Percentiles rank a stretch among this genome's conserved stretches.
Conservation (phyloP, 2,113 vertebrate genomes). For the Sorex araneus region DNA sequence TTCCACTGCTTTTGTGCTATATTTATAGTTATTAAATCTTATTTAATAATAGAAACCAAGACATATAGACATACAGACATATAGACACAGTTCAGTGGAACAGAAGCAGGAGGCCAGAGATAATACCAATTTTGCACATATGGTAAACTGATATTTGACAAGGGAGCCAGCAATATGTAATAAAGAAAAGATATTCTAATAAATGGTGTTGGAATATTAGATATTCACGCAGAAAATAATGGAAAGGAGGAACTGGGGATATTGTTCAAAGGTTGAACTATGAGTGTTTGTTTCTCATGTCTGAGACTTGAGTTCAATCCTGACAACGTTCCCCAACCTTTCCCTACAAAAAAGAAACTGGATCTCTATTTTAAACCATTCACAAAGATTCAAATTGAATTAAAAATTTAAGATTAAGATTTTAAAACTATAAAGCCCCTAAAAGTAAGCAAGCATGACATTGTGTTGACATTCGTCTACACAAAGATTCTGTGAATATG, state of each 20-base stretch:
- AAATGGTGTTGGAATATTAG: not conserved
- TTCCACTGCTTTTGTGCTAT: conserved; percentile 20
- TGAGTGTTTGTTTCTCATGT: no score
- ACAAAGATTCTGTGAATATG: no score
- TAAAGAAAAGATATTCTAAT: not conserved
- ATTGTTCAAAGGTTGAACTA: not conserved
- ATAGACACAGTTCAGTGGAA: not conserved
- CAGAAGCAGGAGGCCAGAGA: not conserved
- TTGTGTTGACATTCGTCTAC: no score
- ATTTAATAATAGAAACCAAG: conserved; percentile 18
- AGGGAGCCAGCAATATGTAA: not conserved
- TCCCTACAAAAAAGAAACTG: no score
- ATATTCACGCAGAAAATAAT: not conserved
- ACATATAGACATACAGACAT: not conserved
- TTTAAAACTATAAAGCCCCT: no score
- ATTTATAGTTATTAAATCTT: conserved; percentile 25
- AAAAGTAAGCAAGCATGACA: no score
- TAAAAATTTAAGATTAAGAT: no score
- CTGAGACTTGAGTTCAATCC: no score
- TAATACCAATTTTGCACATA: not conserved
- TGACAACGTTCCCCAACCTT: no score
- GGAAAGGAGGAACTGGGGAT: not conserved
- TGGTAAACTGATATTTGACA: not conserved
- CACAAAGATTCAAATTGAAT: no score
- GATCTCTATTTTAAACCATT: no score